phyloP scores from a whole-genome alignment of 2,113 vertebrate genomes.

The Upupa epops region DNA sequence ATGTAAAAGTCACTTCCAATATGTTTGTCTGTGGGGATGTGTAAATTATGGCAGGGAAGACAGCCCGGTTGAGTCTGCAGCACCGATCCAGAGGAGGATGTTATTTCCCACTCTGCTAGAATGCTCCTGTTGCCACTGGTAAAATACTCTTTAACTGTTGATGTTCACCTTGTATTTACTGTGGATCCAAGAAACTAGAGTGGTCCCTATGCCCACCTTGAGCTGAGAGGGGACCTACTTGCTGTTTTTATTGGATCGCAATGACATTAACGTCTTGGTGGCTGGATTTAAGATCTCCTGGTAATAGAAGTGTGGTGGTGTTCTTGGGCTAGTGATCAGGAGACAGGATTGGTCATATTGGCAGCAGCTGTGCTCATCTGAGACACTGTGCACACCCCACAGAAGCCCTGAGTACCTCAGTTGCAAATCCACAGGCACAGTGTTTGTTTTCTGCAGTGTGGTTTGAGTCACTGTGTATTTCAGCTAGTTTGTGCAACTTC shows the following conservation, averaged over 20 bases:
- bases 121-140: background rate
- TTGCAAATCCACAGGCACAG: background rate
- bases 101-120: background rate
- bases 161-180: background rate
- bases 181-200: background rate
- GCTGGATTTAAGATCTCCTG: background rate
- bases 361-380: background rate
- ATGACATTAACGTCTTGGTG: background rate
- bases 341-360: background rate
- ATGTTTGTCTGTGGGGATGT: background rate
- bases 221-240: background rate
- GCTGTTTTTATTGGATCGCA: background rate
- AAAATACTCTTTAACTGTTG: background rate
- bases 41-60: background rate
- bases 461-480: background rate
- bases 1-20: background rate
- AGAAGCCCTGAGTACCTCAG: background rate
- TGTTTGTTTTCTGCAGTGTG: background rate
- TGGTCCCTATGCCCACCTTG: background rate
- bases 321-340: background rate
- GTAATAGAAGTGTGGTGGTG: background rate
- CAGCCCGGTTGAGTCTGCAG: background rate
- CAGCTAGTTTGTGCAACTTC: background rate
- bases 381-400: rapidly evolving
- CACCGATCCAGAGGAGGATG: background rate